These are phyloP conservation scores for Scophthalmus maximus DNA, from an alignment of 2,113 vertebrate genomes.

Conservation along the genomic window DNA sequence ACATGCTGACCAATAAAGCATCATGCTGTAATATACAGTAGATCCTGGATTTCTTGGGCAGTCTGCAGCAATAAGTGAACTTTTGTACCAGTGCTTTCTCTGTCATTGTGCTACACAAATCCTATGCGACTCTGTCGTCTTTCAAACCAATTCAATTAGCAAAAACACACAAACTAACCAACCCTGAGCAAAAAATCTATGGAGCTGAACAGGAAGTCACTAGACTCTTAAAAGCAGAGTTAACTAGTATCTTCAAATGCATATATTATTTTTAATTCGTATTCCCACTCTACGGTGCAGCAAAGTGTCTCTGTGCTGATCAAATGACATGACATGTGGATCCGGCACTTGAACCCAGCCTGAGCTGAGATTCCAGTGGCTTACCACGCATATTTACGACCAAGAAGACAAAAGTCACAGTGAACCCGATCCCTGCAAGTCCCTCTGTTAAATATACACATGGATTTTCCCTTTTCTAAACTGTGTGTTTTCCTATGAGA, in stretches of 20 bases:
- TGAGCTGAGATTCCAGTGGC: conserved; percentile 62
- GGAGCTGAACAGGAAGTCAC: background rate
- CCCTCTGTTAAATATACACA: conserved; percentile 40
- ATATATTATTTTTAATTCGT: conserved; percentile 9
- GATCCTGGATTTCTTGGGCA: too few relatives aligned
- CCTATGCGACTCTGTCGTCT: background rate
- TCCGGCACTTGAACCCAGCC: conserved; percentile 26
- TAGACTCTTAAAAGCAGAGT: background rate
- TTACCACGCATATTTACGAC: conserved; percentile 64
- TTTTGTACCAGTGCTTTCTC: background rate
- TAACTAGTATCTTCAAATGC: conserved; percentile 3
- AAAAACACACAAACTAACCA: conserved; percentile 5
- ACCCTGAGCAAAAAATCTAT: conserved; percentile 12
- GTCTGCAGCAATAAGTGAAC: background rate
- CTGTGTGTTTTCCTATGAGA: conserved; percentile 8
- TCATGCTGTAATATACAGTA: too few relatives aligned
- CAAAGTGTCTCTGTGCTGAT: conserved; percentile 43
- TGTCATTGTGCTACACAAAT: conserved; percentile 16
- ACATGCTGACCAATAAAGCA: too few relatives aligned
- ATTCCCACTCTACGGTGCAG: background rate
- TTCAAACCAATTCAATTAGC: conserved; percentile 17
- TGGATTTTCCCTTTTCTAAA: conserved; percentile 33
- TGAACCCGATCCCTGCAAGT: conserved; percentile 1
- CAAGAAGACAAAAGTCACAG: conserved; percentile 60
- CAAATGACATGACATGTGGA: conserved; percentile 38